Evolutionary conservation across 2,888 invertebrate species (phyloP).

Genomic region (Halictus ligatus): DNA sequence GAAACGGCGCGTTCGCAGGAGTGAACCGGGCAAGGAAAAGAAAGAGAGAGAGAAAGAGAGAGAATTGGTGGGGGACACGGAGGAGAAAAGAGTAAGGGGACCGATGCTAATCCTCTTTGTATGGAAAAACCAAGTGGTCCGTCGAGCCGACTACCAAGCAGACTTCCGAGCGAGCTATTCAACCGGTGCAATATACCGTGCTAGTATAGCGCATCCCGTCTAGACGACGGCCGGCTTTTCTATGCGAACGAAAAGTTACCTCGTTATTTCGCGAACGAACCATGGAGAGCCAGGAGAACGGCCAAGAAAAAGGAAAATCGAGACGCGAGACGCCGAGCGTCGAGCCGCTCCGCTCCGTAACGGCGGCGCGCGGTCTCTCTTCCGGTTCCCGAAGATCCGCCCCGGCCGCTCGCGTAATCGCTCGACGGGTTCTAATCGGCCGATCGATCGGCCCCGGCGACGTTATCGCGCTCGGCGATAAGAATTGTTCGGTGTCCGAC

Average conservation of each 20-base stretch:
- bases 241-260: constrained; percentile 68
- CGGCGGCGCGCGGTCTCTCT: constrained; percentile 5
- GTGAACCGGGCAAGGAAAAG: neutral
- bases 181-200: constrained; percentile 70
- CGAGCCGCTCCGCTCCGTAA: neutral
- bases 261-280: constrained; percentile 67
- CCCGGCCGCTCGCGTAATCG: neutral
- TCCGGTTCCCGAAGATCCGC: constrained; percentile 12
- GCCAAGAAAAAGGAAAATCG: neutral
- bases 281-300: constrained; percentile 20
- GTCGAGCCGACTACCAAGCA: constrained; percentile 53
- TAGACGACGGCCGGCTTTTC: constrained; percentile 66
- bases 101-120: constrained; percentile 67
- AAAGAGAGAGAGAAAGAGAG: neutral
- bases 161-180: constrained; percentile 71
- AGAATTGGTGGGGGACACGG: neutral
- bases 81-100: constrained; percentile 28
- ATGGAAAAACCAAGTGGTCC: constrained; percentile 67
- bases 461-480: constrained; percentile 1
- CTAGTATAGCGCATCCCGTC: constrained; percentile 71
- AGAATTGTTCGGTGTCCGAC: neutral
- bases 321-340: neutral
- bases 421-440: neutral
- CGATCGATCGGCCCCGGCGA: neutral
- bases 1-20: neutral